Base-by-base conservation (phyloP, 2,797 vertebrate species). In the Petrocephalus schoutedeni region DNA sequence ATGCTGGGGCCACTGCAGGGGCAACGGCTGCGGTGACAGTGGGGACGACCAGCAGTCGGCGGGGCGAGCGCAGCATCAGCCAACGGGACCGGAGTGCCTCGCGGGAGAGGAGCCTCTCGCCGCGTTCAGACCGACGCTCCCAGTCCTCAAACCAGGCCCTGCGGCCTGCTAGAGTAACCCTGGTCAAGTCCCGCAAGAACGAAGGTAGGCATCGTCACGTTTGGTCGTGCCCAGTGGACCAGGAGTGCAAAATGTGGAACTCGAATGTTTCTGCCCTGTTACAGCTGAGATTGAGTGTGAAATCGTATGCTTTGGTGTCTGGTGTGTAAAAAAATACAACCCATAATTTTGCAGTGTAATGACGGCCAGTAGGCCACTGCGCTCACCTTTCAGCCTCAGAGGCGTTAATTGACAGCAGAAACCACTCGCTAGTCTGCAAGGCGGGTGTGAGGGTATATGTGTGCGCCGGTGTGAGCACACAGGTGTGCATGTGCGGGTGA, bases 181-280 rank as follows among this genome's bases (percentile, higher is more conserved):
- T 99, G 32, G 97, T 99, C 93, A 99, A 99, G 89, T 99, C 98
- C 0, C 96, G 98, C 90, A 99, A 99, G 90, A 99, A 98, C 93
- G 98, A 99, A 99, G 98, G 98, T 99, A 96, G 93, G 95, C 93
- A 93, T 94, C 94, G 92, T 92, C 92, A 7, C n/a, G 1, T 7
- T 36, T 7, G 19, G 80, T 4, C 10, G n/a, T 3, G 0, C n/a
- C 53, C 77, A 4, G n/a, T 0, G 8, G 77, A 9, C 3, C 80
- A 3, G n/a, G 19, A 54, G 4, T 5, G 12, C 14, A 19, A n/a
- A 45, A 77, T 0, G 36, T 0, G 6, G 16, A 74, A 16, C 67
- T 7, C 5, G 2, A 36, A 45, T 45, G 36, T 51, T 3, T 82
- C 77, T 45, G 74, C 19, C 6, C 19, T 21, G 7, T 82, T 82